Evolutionary conservation across 2,888 invertebrate genomes (phyloP), one percentile per base, ranked within the genome.

Genomic region (Agapostemon virescens): DNA sequence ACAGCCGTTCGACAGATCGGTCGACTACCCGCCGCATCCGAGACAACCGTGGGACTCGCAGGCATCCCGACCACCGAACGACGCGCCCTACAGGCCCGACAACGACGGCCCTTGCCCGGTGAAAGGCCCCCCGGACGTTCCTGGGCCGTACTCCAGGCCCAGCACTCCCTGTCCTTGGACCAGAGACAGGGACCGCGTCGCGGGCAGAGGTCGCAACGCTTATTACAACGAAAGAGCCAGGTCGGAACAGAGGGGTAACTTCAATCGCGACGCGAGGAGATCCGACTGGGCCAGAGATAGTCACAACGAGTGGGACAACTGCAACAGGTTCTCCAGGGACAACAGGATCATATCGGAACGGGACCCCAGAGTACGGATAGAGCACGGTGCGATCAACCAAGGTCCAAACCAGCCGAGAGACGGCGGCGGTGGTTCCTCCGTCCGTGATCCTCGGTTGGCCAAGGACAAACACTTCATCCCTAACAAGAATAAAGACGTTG

Each of bases 381-480:
- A 89, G 1, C 85, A 84, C 1, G 78, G 73, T 61, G 17, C 77
- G 0, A 74, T 70, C 42, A 72, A 69, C 7, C 70, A 82, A 30
- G 68, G 20, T 13, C 36, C 76, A 1, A 70, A 4, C 30, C 84
- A 76, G 52, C 7, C 76, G n/a, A 81, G 82, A 33, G 88, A 87
- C 20, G 73, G 23, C 30, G 73, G 23, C 30, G 7, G 40, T 0
- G 42, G 70, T 36, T 70, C 84, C 0, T 70, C 84, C 0, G 78
- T 81, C 5, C 84, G 91, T 36, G 91, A 90, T 79, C 87, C 89
- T 7, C 86, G 90, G 1, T 73, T 90, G 42, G 78, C 86, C 3
- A 90, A 91, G 72, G 90, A 90, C 9, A 79, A 83, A 11, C 79
- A 86, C 26, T 61, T 68, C 2, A 3, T 61, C 0, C 20, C 58